phyloP scores from a whole-genome alignment of 2,113 vertebrate species.

The Poeciliopsis occidentalis region DNA sequence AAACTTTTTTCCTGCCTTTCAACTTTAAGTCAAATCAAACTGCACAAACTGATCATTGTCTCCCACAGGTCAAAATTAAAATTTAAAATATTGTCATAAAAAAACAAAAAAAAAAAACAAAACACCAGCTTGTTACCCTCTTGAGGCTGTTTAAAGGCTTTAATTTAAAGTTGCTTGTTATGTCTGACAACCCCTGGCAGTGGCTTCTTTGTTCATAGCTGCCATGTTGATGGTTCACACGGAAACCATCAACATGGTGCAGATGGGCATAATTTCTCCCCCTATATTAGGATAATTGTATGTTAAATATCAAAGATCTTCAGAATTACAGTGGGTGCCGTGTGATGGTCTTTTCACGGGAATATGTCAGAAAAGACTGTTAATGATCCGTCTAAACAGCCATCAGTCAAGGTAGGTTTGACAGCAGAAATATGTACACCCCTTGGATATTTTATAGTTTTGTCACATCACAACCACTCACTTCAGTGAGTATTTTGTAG shows the following conservation, averaged over 20 bases:
- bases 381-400: slow-evolving; percentile 60
- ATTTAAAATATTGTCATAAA: slow-evolving; percentile 18
- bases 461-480: not conserved
- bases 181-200: slow-evolving; percentile 23
- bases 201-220: slow-evolving; percentile 48
- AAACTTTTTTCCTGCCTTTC: slow-evolving; percentile 50
- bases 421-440: not conserved
- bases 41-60: slow-evolving; percentile 3
- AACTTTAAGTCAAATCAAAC: slow-evolving; percentile 40
- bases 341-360: slow-evolving; percentile 52
- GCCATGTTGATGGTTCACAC: slow-evolving; percentile 52
- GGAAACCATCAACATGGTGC: slow-evolving; percentile 59
- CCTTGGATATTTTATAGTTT: not conserved
- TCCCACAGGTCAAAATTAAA: not conserved
- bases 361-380: slow-evolving; percentile 52
- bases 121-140: slow-evolving; percentile 5
- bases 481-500: not conserved
- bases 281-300: slow-evolving; percentile 72
- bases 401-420: slow-evolving; percentile 54
- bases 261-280: slow-evolving; percentile 60
- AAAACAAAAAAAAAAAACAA: not conserved
- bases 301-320: slow-evolving; percentile 67
- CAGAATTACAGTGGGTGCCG: slow-evolving; percentile 53
- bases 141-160: slow-evolving; percentile 30
- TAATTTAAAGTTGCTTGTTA: slow-evolving; percentile 46